Evolutionary conservation across 2,113 vertebrate genomes (phyloP).

Genomic region (Okapia johnstoni): DNA sequence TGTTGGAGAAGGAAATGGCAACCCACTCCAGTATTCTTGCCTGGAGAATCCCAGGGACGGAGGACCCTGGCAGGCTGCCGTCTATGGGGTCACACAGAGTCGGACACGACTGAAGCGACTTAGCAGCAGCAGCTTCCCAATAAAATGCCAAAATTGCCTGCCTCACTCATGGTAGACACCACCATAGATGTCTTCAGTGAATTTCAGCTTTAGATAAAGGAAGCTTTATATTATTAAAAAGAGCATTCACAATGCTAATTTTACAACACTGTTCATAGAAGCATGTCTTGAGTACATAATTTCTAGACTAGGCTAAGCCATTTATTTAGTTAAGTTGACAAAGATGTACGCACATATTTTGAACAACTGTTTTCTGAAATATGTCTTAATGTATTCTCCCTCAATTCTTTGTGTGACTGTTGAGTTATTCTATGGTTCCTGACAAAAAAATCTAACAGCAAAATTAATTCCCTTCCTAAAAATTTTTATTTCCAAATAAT

Average conservation of each 20-base stretch:
- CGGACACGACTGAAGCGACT: too few relatives aligned
- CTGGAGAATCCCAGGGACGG: too few relatives aligned
- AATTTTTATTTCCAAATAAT: background rate
- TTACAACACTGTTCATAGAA: background rate
- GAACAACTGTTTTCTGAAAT: background rate
- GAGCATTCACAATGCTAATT: background rate
- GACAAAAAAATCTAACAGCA: conserved; percentile 10
- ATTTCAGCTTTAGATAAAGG: background rate
- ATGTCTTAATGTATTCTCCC: background rate
- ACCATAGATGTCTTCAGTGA: background rate
- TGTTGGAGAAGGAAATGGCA: too few relatives aligned
- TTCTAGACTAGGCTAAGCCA: background rate
- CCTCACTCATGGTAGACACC: background rate
- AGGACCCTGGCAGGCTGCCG: too few relatives aligned
- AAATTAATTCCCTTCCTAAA: conserved; percentile 12
- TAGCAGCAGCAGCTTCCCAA: too few relatives aligned
- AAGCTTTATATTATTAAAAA: background rate
- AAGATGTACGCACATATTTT: background rate
- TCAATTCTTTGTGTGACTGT: background rate
- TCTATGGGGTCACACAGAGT: too few relatives aligned
- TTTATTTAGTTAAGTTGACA: background rate
- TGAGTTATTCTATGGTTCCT: background rate
- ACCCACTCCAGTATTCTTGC: too few relatives aligned
- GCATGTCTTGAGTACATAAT: background rate
- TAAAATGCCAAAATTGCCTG: background rate